These are phyloP conservation scores for Physocephala rufipes DNA, from an alignment of 2,888 invertebrate genomes.

Conservation along the genomic window DNA sequence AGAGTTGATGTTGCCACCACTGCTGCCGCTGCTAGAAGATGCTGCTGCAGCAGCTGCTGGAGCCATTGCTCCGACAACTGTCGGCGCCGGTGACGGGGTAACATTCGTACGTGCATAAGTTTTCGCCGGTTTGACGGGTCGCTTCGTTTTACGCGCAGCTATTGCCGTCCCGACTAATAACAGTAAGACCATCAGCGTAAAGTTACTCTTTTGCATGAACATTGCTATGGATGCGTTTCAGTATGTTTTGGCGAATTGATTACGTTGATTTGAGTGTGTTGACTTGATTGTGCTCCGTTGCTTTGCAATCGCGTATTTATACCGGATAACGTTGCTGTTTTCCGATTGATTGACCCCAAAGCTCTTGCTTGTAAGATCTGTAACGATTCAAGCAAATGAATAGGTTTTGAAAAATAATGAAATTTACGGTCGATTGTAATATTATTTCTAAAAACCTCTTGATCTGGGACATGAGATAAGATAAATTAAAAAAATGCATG, in stretches of 20 bases:
- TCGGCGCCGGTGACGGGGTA: conserved; percentile 56
- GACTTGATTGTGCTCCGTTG: neutral
- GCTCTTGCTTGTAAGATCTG: conserved; percentile 22
- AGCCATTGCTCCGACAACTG: conserved; percentile 33
- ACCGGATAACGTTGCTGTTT: neutral
- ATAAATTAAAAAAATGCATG: too few species aligned
- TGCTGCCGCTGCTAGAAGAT: conserved; percentile 29
- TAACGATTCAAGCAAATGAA: neutral
- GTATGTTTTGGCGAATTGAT: conserved; percentile 31
- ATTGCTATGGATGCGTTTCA: conserved; percentile 46
- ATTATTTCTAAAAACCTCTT: neutral
- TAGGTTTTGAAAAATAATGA: conserved; percentile 16
- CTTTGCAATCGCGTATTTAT: neutral
- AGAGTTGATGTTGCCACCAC: conserved; percentile 24
- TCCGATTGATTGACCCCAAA: conserved; percentile 5
- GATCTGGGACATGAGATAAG: too few species aligned
- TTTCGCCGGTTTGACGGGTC: conserved; percentile 63
- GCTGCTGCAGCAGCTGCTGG: conserved; percentile 31
- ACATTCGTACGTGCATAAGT: conserved; percentile 64
- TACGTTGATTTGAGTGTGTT: conserved; percentile 19
- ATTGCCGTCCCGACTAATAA: conserved; percentile 59
- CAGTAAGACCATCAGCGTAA: conserved; percentile 59
- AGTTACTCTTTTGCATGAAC: conserved; percentile 61
- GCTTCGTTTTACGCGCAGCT: conserved; percentile 62
- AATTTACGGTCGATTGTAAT: conserved; percentile 1